These are phyloP conservation scores for Apistogramma diplotaenia DNA, from an alignment of 2,113 vertebrate genomes.

Conservation along the genomic window DNA sequence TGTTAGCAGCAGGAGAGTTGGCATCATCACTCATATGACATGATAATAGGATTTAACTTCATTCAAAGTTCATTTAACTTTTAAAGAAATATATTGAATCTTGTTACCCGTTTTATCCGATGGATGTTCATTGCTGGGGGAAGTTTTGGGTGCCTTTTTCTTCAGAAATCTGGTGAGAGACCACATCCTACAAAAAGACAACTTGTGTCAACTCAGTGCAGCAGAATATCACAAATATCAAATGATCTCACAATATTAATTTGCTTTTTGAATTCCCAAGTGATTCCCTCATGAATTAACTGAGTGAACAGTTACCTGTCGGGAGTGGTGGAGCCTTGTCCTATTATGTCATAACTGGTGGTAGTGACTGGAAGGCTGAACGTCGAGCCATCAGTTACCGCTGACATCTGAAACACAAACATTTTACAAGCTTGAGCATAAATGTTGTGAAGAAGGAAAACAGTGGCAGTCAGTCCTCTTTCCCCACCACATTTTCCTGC, in stretches of 20 bases:
- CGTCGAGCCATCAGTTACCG: conserved; percentile 68
- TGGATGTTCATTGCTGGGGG: conserved; percentile 4
- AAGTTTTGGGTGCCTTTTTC: conserved; percentile 46
- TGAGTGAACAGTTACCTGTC: conserved; percentile 76
- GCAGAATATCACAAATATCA: neutral
- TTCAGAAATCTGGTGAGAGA: conserved; percentile 66
- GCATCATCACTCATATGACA: neutral
- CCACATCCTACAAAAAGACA: conserved; percentile 52
- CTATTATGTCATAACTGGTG: conserved; percentile 37
- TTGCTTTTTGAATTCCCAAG: neutral
- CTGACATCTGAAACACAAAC: conserved; percentile 16
- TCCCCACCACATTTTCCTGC: neutral
- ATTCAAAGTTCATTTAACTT: neutral
- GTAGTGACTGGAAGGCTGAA: conserved; percentile 56
- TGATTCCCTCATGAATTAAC: neutral
- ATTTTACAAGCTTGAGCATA: neutral
- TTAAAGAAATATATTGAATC: neutral
- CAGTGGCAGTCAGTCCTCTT: neutral
- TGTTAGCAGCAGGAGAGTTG: conserved; percentile 4
- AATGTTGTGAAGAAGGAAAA: neutral
- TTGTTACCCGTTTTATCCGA: conserved; percentile 47
- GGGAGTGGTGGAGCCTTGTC: conserved; percentile 52
- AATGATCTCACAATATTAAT: neutral
- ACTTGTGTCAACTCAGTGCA: neutral
- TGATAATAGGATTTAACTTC: neutral